Base-by-base conservation (phyloP, 2,113 vertebrate species). In the Numenius arquata region DNA sequence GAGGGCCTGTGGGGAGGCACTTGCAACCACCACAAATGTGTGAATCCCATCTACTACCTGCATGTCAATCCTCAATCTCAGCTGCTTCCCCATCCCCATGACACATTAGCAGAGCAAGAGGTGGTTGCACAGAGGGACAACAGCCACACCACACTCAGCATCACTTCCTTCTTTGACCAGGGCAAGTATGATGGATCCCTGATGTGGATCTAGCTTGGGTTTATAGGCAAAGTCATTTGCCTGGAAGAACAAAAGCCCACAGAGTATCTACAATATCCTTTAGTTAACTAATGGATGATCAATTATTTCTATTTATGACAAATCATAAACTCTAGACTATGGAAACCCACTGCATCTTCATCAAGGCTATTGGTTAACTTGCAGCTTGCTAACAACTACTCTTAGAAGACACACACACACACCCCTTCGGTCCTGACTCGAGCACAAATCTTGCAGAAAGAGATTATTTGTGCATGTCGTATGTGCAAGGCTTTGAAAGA, bases 301-400 rank as follows among this genome's bases (percentile, higher is more conserved):
- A 72, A 55, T 93, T 85, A 68, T 88, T 93, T 65, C 73, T 79
- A 50, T 89, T 95, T 79, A 47, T 29, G 78, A 83, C 58, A 89
- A 91, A 88, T 50, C 71, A 73, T 34, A 70, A 95, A 76, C 68
- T 75, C 63, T 11, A 45, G 45, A 5, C 72, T 61, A 26, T 61
- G 62, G 70, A 85, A 93, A 68, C 80, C 83, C 66, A 10, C 41
- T 43, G 52, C 1, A 1, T 29, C 86, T 50, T 74, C 85, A 90
- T 62, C 72, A 45, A 22, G 76, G 13, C 58, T 61, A 85, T 68
- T 75, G 94, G 92, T 89, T 68, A 29, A 6, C 76, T 36, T 62
- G 76, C 73, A 89, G 36, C 48, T 65, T 43, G 65, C 56, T 88
- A 77, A 79, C 50, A 83, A 9, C 47, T 20, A 8, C 8, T n/a